Conservation (phyloP, 2,113 vertebrate species). For the Nibea coibor region DNA sequence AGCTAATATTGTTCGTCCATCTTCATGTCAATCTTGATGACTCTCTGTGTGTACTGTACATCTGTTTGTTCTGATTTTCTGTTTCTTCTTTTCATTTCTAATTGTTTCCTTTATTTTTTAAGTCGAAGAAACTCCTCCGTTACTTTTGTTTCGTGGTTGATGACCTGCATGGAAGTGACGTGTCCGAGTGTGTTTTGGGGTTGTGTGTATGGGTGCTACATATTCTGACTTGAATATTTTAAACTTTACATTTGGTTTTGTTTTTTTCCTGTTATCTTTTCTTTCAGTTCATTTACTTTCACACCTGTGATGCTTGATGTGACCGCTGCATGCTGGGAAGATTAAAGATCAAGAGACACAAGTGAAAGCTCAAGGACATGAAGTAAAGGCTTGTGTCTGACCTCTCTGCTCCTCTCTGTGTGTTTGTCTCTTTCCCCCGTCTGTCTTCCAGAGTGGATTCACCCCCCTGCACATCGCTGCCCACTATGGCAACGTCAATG, state of each 20-base stretch:
- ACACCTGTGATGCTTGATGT: slow-evolving; percentile 67
- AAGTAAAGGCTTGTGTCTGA: background rate
- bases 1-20: slow-evolving; percentile 37
- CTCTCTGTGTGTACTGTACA: slow-evolving; percentile 49
- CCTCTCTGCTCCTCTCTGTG: slow-evolving; percentile 9
- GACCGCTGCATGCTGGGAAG: slow-evolving; percentile 82
- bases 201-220: slow-evolving; percentile 24
- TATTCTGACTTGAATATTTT: slow-evolving; percentile 14
- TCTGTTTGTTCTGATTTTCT: slow-evolving; percentile 23
- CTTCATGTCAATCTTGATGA: slow-evolving; percentile 34
- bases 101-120: background rate
- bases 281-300: slow-evolving; percentile 49
- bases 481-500: slow-evolving; percentile 97
- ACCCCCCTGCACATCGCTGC: slow-evolving; percentile 98
- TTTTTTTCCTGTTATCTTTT: background rate
- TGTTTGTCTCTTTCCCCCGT: slow-evolving; percentile 28
- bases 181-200: slow-evolving; percentile 55
- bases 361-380: background rate
- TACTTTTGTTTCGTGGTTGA: slow-evolving; percentile 12
- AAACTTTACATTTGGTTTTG: background rate
- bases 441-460: slow-evolving; percentile 92
- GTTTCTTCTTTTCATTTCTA: slow-evolving; percentile 13
- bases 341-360: slow-evolving; percentile 15
- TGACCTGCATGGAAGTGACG: slow-evolving; percentile 55
- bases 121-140: background rate